A percentile compares a stretch with the other conserved stretches of the same genome.
These are phyloP conservation scores for Diorhabda carinulata DNA, from an alignment of 1,140 invertebrate species.

Conservation along the genomic window DNA sequence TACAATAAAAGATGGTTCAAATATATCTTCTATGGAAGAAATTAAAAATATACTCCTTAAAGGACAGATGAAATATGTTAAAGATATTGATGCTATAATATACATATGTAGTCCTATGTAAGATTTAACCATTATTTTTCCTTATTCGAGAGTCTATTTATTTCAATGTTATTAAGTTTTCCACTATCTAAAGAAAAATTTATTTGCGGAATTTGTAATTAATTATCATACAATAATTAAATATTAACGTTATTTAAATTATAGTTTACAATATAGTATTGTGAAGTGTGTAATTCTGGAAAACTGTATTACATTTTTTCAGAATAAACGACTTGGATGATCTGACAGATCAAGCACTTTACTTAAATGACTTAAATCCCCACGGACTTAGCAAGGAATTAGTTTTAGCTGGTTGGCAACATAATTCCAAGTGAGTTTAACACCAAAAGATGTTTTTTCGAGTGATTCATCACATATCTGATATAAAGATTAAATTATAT, in stretches of 20 bases:
- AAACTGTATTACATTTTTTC: constrained; percentile 36
- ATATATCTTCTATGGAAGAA: constrained; percentile 2
- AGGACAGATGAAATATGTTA: constrained; percentile 79
- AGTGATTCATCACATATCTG: constrained; percentile 3
- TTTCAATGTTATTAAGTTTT: no score
- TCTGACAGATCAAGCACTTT: constrained; percentile 71
- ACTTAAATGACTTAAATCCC: constrained; percentile 79
- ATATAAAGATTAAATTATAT: not conserved
- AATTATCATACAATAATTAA: no score
- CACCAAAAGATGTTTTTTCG: not conserved
- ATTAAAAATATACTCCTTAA: constrained; percentile 63
- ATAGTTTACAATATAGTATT: not conserved
- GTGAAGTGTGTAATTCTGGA: not conserved
- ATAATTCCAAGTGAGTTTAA: constrained; percentile 66
- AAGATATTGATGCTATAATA: constrained; percentile 72
- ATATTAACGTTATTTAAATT: no score
- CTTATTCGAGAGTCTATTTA: not conserved
- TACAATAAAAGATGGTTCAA: constrained; percentile 18
- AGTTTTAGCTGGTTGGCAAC: constrained; percentile 82
- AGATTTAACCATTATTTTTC: constrained; percentile 45
- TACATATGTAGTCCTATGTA: constrained; percentile 84
- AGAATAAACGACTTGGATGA: constrained; percentile 83
- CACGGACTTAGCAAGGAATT: constrained; percentile 82
- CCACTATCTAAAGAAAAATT: no score
- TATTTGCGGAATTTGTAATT: no score